A percentile compares a stretch with the other conserved stretches of the same genome.
Conservation (phyloP, 2,113 vertebrate genomes). For the Sclerurus mexicanus region DNA sequence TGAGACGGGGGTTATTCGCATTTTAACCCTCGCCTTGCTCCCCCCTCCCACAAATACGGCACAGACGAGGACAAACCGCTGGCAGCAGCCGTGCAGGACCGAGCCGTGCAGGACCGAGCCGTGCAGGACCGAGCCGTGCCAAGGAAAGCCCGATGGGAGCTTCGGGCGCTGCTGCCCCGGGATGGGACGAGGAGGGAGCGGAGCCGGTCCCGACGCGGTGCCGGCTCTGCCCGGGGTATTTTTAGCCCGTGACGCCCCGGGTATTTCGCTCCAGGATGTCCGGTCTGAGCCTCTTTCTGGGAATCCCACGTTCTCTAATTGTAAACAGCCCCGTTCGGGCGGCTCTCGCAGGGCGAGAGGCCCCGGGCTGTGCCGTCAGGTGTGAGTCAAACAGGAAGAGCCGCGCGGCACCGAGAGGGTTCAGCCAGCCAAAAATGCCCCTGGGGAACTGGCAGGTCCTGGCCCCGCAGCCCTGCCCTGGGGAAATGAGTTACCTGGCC, state of each 20-base stretch:
- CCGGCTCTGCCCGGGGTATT: constrained; percentile 61
- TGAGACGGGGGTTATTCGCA: not conserved
- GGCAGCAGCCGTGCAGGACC: too few relatives aligned
- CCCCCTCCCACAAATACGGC: too few relatives aligned
- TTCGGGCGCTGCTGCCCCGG: not conserved
- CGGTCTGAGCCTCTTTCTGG: constrained; percentile 81
- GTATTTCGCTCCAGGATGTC: constrained; percentile 79
- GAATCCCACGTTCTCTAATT: constrained; percentile 76
- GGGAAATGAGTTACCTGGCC: accelerated
- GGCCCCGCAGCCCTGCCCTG: not conserved
- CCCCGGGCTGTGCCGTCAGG: constrained; percentile 13
- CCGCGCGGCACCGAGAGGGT: not conserved
- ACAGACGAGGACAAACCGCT: too few relatives aligned
- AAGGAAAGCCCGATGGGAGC: too few relatives aligned
- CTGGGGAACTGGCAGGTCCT: accelerated
- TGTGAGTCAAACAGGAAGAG: constrained; percentile 80
- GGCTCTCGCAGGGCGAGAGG: not conserved
- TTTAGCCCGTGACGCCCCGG: constrained; percentile 76
- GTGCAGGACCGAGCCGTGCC: too few relatives aligned
- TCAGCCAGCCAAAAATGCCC: accelerated
- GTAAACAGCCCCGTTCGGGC: constrained; percentile 77
- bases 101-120: too few relatives aligned
- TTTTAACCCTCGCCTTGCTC: not conserved
- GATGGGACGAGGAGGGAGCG: too few relatives aligned
- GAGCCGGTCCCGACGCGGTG: too few relatives aligned